These are phyloP conservation scores for Electrona antarctica DNA, from an alignment of 2,113 vertebrate species.

Conservation along the genomic window DNA sequence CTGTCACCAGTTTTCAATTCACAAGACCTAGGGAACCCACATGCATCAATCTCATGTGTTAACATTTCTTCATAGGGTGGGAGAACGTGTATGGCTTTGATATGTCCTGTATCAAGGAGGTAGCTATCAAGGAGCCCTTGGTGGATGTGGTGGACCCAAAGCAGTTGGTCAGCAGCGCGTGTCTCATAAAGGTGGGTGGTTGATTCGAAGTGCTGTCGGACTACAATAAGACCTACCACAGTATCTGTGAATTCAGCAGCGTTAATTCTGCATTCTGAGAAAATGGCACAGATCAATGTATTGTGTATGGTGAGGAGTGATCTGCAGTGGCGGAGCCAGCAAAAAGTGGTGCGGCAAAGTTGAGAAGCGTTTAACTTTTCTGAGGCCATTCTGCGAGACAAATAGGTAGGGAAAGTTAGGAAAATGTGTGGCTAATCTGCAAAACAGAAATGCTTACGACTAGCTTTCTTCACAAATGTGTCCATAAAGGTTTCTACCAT, in stretches of 20 bases:
- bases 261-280: too few relatives aligned
- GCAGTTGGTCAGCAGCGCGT: conserved; percentile 90
- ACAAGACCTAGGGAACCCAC: background rate
- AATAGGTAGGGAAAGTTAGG: too few relatives aligned
- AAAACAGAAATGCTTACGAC: too few relatives aligned
- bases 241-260: background rate
- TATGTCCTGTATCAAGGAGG: conserved; percentile 95
- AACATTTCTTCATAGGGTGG: conserved; percentile 82
- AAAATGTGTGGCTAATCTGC: too few relatives aligned
- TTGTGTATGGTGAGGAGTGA: too few relatives aligned
- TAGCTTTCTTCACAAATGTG: too few relatives aligned
- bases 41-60: background rate
- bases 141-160: conserved; percentile 94
- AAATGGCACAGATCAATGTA: too few relatives aligned
- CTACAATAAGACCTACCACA: background rate
- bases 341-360: too few relatives aligned
- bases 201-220: background rate
- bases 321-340: too few relatives aligned
- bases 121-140: conserved; percentile 91
- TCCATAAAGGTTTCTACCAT: too few relatives aligned
- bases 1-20: background rate
- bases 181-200: conserved; percentile 87
- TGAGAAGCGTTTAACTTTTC: too few relatives aligned
- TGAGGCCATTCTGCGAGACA: too few relatives aligned
- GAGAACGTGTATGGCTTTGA: conserved; percentile 94